Evolutionary conservation across 1,140 invertebrate species (phyloP).

Genomic region (Eupeodes corollae): DNA sequence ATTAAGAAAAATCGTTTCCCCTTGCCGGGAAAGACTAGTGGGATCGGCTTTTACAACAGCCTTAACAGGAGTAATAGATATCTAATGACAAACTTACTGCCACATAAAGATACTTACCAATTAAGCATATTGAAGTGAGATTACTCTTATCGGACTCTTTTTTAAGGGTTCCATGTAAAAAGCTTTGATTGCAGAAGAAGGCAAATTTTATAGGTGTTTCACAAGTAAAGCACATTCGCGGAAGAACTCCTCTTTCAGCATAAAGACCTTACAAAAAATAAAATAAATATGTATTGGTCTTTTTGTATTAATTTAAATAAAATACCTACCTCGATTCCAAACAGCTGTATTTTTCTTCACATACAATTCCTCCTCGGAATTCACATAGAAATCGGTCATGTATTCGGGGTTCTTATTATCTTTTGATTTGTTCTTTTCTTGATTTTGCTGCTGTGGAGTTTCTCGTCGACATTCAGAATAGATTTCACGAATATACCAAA

Average conservation of each 20-base stretch:
- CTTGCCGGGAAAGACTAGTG: too few relatives aligned
- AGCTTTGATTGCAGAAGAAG: constrained; percentile 48
- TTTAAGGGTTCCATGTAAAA: constrained; percentile 1
- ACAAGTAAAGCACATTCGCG: constrained; percentile 64
- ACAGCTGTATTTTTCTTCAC: constrained; percentile 72
- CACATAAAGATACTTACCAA: constrained; percentile 11
- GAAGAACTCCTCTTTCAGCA: constrained; percentile 28
- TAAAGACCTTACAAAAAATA: constrained; percentile 15
- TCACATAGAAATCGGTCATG: constrained; percentile 31
- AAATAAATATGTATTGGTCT: not conserved
- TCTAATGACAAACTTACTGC: too few relatives aligned
- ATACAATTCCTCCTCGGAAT: constrained; percentile 79
- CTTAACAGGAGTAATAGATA: too few relatives aligned
- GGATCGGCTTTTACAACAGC: too few relatives aligned
- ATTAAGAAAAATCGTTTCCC: too few relatives aligned
- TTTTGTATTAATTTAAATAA: not conserved
- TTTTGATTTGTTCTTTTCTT: constrained; percentile 6
- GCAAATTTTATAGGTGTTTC: constrained; percentile 72
- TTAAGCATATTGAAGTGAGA: constrained; percentile 28
- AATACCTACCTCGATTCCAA: constrained; percentile 52
- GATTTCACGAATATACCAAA: constrained; percentile 55
- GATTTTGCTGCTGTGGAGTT: constrained; percentile 15
- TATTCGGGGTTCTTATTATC: constrained; percentile 7
- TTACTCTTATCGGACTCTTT: constrained; percentile 16
- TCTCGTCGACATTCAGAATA: constrained; percentile 21